Evolutionary conservation across 2,797 vertebrate genomes (phyloP).

Genomic region (Triplophysa bombifrons): DNA sequence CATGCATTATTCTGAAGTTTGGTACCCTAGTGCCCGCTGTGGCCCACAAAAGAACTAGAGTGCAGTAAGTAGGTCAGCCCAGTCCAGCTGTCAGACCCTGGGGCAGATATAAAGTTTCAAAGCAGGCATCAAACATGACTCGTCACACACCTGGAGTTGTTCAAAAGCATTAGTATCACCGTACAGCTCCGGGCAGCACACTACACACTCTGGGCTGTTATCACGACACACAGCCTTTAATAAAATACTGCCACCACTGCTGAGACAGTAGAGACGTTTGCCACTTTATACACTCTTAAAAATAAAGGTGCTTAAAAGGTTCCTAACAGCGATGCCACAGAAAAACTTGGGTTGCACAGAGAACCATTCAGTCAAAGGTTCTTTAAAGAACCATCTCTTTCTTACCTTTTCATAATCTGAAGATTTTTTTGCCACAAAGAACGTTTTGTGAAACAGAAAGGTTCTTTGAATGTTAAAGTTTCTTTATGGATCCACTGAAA

Average conservation of each 20-base stretch:
- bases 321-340: too few species aligned
- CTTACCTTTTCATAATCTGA: too few species aligned
- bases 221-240: neutral
- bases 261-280: neutral
- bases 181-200: neutral
- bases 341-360: too few species aligned
- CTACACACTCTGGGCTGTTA: neutral
- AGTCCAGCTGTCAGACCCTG: neutral
- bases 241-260: neutral
- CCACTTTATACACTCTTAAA: too few species aligned
- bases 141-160: constrained; percentile 36
- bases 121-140: constrained; percentile 1
- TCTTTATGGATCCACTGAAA: too few species aligned
- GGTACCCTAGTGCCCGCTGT: neutral
- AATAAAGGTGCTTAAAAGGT: too few species aligned
- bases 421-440: too few species aligned
- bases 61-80: constrained; percentile 17
- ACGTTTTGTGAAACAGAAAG: too few species aligned
- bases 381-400: too few species aligned
- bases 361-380: too few species aligned
- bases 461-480: too few species aligned
- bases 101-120: neutral
- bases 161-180: constrained; percentile 36
- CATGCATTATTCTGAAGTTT: constrained; percentile 24
- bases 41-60: neutral